A percentile compares a stretch with the other conserved stretches of the same genome.
These are phyloP conservation scores for Erythrocercus mccallii DNA, from an alignment of 2,113 vertebrate species.

Conservation along the genomic window DNA sequence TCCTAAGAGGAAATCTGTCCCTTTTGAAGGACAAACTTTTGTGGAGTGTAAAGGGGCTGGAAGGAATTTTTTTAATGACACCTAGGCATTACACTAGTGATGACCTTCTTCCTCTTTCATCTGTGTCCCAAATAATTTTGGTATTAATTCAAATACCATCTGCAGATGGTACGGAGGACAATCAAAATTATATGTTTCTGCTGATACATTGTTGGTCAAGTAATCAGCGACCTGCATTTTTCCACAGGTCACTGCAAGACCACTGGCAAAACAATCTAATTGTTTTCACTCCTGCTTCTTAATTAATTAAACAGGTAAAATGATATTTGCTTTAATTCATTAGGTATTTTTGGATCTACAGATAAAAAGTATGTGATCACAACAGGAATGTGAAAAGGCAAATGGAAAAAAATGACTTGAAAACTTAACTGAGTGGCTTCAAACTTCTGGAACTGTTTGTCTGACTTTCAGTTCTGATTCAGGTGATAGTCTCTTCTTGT, in stretches of 20 bases:
- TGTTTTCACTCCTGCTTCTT: neutral
- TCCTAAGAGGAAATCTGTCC: neutral
- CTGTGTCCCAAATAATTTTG: neutral
- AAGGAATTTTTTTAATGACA: neutral
- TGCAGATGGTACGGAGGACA: neutral
- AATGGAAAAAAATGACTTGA: neutral
- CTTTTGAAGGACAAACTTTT: neutral
- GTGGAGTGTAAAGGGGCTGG: neutral
- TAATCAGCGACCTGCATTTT: neutral
- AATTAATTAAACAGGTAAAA: neutral
- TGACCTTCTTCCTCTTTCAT: neutral
- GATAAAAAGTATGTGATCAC: neutral
- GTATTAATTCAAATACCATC: too few species aligned
- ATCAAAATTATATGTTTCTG: neutral
- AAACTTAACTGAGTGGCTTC: neutral
- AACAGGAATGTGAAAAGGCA: neutral
- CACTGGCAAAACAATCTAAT: neutral
- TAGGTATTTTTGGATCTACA: neutral
- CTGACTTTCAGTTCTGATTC: neutral
- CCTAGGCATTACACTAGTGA: rapidly evolving
- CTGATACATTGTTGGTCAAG: neutral
- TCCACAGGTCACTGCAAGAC: neutral
- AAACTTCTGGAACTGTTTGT: neutral
- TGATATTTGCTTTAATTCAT: neutral
- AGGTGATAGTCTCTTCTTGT: neutral